phyloP scores from a whole-genome alignment of 2,113 vertebrate genomes.

The Leucosticte australis region DNA sequence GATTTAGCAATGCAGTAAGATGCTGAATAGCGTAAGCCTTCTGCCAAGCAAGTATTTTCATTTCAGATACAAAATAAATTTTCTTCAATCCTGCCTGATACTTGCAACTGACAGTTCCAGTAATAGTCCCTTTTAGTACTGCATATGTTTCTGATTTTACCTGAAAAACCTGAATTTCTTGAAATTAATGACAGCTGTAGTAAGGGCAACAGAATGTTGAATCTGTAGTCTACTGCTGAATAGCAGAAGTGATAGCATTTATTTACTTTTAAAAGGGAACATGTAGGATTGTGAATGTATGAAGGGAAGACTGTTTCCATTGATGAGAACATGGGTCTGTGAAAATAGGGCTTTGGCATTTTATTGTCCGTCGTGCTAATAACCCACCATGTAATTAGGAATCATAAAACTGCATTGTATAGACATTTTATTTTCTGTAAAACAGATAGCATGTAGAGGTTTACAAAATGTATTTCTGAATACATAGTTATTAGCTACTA shows the following conservation, averaged over 20 bases:
- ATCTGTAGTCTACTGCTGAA: background rate
- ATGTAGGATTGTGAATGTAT: background rate
- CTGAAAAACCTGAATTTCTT: background rate
- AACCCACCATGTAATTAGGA: background rate
- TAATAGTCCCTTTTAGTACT: background rate
- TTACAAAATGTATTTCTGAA: background rate
- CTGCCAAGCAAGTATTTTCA: background rate
- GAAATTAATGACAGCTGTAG: background rate
- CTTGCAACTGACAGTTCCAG: background rate
- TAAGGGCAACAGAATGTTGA: background rate
- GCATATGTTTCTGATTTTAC: background rate
- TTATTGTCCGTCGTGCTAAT: background rate
- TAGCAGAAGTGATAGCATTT: background rate
- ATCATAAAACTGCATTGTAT: background rate
- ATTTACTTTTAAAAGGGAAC: background rate
- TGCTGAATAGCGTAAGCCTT: background rate
- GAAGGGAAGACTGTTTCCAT: background rate
- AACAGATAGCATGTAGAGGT: background rate
- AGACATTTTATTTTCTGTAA: background rate
- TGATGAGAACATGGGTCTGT: background rate
- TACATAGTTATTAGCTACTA: background rate
- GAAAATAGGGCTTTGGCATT: background rate
- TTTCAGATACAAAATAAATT: background rate
- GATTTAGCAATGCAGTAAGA: background rate
- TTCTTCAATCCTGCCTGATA: background rate